Evolutionary conservation across 2,888 invertebrate genomes (phyloP).

Genomic region (Chymomyza procnemis): DNA sequence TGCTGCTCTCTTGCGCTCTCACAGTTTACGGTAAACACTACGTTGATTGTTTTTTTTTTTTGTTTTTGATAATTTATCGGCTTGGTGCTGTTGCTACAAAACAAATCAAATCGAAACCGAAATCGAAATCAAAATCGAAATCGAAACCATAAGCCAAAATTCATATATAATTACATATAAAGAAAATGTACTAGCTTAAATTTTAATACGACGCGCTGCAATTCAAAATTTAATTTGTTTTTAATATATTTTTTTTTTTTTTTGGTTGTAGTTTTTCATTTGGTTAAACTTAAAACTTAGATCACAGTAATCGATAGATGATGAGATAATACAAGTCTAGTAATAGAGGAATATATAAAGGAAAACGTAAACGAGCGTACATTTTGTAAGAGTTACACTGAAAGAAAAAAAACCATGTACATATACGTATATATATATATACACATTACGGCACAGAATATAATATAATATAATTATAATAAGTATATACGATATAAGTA

Average conservation of each 20-base stretch:
- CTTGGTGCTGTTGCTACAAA: conserved; percentile 32
- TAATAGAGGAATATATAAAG: conserved; percentile 42
- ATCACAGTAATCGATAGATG: conserved; percentile 45
- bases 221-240: not conserved
- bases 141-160: conserved; percentile 42
- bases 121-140: conserved; percentile 37
- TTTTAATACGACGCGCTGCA: conserved; percentile 17
- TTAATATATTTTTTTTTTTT: not conserved
- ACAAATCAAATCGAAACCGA: conserved; percentile 40
- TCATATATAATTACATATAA: not conserved
- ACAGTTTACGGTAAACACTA: not conserved
- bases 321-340: conserved; percentile 47
- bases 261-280: conserved; percentile 20
- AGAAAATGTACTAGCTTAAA: conserved; percentile 39
- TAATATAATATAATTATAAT: conserved; percentile 26
- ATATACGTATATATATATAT: conserved; percentile 21
- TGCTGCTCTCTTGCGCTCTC: not conserved
- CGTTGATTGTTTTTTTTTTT: too few species aligned
- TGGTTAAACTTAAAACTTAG: conserved; percentile 45
- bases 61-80: not conserved
- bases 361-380: conserved; percentile 32
- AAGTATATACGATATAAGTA: conserved; percentile 15
- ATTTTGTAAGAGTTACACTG: conserved; percentile 32
- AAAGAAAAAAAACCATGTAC: conserved; percentile 32
- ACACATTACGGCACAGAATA: conserved; percentile 39